Percentiles rank a stretch among this genome's conserved stretches.
phyloP scores from a whole-genome alignment of 2,888 invertebrate species.

The Erebia ligea region DNA sequence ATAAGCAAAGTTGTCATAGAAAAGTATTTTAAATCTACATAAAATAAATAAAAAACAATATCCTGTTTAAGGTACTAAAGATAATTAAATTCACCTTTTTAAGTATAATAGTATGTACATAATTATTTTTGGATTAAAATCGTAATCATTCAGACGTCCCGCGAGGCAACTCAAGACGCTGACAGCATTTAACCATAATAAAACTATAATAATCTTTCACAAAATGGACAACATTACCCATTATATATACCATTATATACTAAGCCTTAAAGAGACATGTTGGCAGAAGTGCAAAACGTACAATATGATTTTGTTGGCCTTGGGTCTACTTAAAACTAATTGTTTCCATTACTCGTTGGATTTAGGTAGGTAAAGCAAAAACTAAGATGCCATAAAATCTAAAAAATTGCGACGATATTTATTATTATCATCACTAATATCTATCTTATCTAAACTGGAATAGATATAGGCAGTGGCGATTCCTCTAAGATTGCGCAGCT shows the following conservation, averaged over 20 bases:
- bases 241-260: slow-evolving; percentile 35
- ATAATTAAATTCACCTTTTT: slow-evolving; percentile 14
- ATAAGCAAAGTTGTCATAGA: background rate
- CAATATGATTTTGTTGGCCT: slow-evolving; percentile 31
- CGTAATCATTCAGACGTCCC: slow-evolving; percentile 20
- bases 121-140: slow-evolving; percentile 23
- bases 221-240: slow-evolving; percentile 23
- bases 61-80: background rate
- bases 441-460: too few species aligned
- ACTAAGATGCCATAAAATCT: too few species aligned
- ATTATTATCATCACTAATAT: too few species aligned
- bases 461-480: too few species aligned
- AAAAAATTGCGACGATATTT: too few species aligned
- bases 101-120: background rate
- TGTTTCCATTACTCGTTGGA: background rate
- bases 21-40: slow-evolving; percentile 6
- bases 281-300: slow-evolving; percentile 24
- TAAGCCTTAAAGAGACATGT: slow-evolving; percentile 28
- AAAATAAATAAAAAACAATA: background rate
- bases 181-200: slow-evolving; percentile 28
- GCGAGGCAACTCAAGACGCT: slow-evolving; percentile 27
- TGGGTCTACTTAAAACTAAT: background rate
- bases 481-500: too few species aligned
- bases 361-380: too few species aligned
- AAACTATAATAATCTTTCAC: slow-evolving; percentile 14